Evolutionary conservation across 2,113 vertebrate species (phyloP), one percentile per base, ranked within the genome.

Genomic region (Dascyllus trimaculatus): DNA sequence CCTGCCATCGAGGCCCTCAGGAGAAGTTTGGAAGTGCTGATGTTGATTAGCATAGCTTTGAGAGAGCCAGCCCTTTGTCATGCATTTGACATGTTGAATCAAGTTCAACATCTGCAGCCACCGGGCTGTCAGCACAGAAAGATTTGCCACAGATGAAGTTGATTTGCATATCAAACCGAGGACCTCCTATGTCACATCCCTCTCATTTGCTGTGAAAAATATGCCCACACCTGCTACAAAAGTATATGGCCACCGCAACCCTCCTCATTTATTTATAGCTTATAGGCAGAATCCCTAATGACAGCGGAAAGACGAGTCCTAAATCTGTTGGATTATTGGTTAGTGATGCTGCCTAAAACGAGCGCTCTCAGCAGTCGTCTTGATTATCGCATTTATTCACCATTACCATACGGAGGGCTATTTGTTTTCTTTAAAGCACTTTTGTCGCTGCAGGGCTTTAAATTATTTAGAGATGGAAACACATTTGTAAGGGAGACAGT

Each of bases 21-120:
- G 86, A 84, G 67, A 53, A 78, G 84, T 88, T 85, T 70, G 54
- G 75, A 90, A 89, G 84, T 75, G 82, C 78, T 90, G 79, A 78
- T 82, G 87, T 80, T 90, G 86, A 95, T 94, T 93, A 92, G 89
- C 91, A 90, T 92, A 80, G 89, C 93, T 94, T 93, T 95, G 92
- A 94, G 85, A 82, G 81, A 90, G 80, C 76, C 81, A 75, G 26
- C 35, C 77, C 81, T 92, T 93, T 92, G 86, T 93, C 84, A 84
- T 85, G 85, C 70, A 58, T 89, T 91, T 86, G 84, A 85, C 88
- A 81, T 68, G 57, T 75, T 85, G 88, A 87, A 91, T 92, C 84
- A 93, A 90, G 88, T 91, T 90, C 88, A 91, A 90, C 93, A 92
- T 93, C 91, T 88, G 90, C 89, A 87, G 86, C 85, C 85, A 82